Conservation (phyloP, 2,797 vertebrate genomes). For the Anableps anableps region DNA sequence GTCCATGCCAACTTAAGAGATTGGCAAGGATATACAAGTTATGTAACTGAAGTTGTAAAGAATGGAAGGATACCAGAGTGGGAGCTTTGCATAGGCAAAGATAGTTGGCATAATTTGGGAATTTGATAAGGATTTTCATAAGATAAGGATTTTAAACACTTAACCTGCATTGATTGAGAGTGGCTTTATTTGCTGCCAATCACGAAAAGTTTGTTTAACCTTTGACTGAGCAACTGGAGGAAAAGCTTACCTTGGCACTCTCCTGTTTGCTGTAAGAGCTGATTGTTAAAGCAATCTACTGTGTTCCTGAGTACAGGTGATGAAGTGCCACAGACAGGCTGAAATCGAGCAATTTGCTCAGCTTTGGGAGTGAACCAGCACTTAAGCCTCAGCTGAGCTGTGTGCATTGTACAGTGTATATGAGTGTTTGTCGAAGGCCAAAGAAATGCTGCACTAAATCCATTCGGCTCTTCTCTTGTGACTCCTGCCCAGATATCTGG, state of each 20-base stretch:
- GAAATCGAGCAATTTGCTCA: slow-evolving; percentile 57
- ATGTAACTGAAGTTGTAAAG: not conserved
- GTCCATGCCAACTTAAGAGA: not conserved
- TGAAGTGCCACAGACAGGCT: slow-evolving; percentile 33
- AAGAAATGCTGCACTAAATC: slow-evolving; percentile 65
- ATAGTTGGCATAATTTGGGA: not conserved
- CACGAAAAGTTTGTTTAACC: slow-evolving; percentile 15
- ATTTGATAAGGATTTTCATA: not conserved
- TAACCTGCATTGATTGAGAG: not conserved
- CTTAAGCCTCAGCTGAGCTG: slow-evolving; percentile 52
- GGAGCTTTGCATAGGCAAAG: not conserved
- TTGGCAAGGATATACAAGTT: not conserved
- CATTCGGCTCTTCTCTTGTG: slow-evolving; percentile 57
- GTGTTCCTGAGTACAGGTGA: slow-evolving; percentile 33
- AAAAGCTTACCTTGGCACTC: slow-evolving; percentile 25
- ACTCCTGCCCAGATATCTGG: slow-evolving; percentile 57
- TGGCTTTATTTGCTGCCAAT: slow-evolving; percentile 10
- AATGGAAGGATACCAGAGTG: not conserved
- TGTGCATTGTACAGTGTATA: slow-evolving; percentile 48
- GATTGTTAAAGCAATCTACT: slow-evolving; percentile 24
- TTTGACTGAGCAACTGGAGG: not conserved
- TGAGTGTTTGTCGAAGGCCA: slow-evolving; percentile 56
- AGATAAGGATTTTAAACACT: not conserved
- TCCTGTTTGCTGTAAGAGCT: slow-evolving; percentile 18
- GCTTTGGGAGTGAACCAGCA: slow-evolving; percentile 42